Percentiles rank a stretch among this genome's conserved stretches.
phyloP scores from a whole-genome alignment of 2,797 vertebrate genomes.

The Hemitrygon akajei region DNA sequence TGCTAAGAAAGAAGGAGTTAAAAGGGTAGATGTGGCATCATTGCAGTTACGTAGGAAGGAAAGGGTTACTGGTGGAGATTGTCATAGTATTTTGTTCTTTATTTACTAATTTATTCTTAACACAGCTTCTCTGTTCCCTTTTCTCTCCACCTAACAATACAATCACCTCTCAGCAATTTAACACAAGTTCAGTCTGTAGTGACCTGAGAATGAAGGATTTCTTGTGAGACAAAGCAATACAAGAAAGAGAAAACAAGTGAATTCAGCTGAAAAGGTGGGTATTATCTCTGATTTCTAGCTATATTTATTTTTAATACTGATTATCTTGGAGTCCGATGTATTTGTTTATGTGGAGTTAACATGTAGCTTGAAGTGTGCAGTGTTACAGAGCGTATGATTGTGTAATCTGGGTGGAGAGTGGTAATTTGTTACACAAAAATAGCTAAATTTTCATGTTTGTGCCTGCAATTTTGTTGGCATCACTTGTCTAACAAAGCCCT shows the following conservation, averaged over 20 bases:
- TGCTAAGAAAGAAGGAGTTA: too few species aligned
- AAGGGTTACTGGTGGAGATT: too few species aligned
- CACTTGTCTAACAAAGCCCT: not conserved
- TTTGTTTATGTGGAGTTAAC: not conserved
- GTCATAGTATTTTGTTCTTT: too few species aligned
- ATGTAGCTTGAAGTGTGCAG: not conserved
- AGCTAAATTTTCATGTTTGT: not conserved
- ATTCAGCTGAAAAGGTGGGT: not conserved
- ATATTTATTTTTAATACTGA: not conserved
- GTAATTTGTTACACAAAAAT: not conserved
- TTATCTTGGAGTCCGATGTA: not conserved
- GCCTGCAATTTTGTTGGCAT: not conserved
- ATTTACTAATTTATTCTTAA: too few species aligned
- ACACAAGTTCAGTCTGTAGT: not conserved
- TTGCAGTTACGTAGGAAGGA: too few species aligned
- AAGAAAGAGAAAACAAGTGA: not conserved
- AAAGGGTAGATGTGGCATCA: too few species aligned
- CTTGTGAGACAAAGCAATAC: not conserved
- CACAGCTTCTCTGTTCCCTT: too few species aligned
- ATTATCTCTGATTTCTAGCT: not conserved
- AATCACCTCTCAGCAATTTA: not conserved
- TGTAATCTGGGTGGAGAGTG: not conserved
- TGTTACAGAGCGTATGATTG: not conserved
- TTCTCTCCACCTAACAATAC: too few species aligned
- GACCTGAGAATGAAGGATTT: not conserved